phyloP scores from a whole-genome alignment of 2,113 vertebrate species.

The Podarcis muralis region DNA sequence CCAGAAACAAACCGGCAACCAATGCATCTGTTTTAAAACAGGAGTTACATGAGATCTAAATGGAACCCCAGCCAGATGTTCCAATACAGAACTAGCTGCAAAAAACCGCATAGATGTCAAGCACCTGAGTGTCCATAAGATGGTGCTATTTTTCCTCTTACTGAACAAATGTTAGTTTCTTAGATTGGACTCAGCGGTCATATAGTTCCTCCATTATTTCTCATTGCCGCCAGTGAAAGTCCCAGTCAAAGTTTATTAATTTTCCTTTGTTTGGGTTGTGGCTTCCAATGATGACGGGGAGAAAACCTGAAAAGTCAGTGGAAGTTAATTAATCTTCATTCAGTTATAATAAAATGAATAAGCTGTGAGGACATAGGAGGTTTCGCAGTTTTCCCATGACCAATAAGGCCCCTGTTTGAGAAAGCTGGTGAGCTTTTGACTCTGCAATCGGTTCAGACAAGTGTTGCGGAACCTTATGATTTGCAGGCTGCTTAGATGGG shows the following conservation, averaged over 20 bases:
- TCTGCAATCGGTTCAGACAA: background rate
- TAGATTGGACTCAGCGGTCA: background rate
- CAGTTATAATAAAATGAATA: background rate
- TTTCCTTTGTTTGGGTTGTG: slow-evolving; percentile 7
- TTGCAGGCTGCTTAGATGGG: background rate
- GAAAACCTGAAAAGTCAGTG: background rate
- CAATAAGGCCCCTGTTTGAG: background rate
- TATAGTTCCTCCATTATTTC: background rate
- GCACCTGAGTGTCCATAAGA: slow-evolving; percentile 17
- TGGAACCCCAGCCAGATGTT: background rate
- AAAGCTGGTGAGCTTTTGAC: background rate
- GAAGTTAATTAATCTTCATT: slow-evolving; percentile 7
- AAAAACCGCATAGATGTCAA: background rate
- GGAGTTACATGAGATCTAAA: too few species aligned
- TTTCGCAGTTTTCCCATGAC: background rate
- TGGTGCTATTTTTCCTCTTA: slow-evolving; percentile 16
- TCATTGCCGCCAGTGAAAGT: background rate
- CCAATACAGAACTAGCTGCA: background rate
- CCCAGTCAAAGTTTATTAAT: background rate
- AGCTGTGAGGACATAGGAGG: background rate
- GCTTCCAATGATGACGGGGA: background rate
- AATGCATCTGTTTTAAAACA: too few species aligned
- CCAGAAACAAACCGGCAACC: too few species aligned
- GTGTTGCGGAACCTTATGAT: background rate
- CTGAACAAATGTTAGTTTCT: background rate